phyloP scores from a whole-genome alignment of 2,113 vertebrate species.

The Melospiza georgiana region DNA sequence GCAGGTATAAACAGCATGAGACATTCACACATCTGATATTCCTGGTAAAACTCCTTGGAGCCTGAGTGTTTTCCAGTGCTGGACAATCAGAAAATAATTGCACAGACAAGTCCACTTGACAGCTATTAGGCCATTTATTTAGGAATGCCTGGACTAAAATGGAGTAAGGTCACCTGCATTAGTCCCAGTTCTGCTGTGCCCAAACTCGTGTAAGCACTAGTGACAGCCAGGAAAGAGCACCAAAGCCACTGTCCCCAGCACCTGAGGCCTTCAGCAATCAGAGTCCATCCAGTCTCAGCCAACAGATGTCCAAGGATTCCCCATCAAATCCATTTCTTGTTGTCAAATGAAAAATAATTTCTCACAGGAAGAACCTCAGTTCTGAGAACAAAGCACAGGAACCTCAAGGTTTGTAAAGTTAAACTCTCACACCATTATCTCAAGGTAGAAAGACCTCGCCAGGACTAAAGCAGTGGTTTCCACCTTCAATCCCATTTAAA shows the following conservation, averaged over 20 bases:
- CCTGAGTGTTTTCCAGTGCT: not conserved
- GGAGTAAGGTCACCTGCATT: not conserved
- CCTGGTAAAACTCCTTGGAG: not conserved
- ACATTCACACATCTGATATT: not conserved
- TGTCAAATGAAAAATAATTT: not conserved
- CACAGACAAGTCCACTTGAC: not conserved
- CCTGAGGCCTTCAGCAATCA: not conserved
- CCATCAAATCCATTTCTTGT: not conserved
- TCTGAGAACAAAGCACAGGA: not conserved
- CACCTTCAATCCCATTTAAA: not conserved
- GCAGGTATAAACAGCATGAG: not conserved
- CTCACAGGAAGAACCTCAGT: not conserved
- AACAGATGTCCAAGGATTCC: not conserved
- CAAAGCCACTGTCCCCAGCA: not conserved
- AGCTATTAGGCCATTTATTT: slow-evolving; percentile 41
- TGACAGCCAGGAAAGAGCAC: not conserved
- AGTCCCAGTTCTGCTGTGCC: not conserved
- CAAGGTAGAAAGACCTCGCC: not conserved
- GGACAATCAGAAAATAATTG: not conserved
- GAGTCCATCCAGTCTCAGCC: not conserved
- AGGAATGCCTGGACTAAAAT: not conserved
- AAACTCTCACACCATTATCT: not conserved
- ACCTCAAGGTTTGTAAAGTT: not conserved
- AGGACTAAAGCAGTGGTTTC: not conserved
- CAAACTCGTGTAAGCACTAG: not conserved